Evolutionary conservation across 92 coral and sea anemone species (phyloP).

Genomic region (Paramuricea clavata): DNA sequence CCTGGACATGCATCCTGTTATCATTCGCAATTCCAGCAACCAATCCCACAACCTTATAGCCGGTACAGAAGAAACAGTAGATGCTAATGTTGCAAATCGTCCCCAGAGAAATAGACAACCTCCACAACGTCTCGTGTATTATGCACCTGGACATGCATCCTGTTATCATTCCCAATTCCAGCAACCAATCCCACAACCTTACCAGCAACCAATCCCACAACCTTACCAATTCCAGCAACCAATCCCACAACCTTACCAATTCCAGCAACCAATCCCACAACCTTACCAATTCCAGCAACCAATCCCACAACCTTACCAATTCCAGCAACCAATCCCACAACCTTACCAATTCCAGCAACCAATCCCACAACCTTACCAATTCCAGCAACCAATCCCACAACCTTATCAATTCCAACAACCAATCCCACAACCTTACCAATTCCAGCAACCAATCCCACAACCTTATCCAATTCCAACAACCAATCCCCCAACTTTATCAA

Average conservation of each 20-base stretch:
- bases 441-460: not conserved
- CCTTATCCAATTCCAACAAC: not conserved
- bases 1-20: slow-evolving; percentile 39
- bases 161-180: not conserved
- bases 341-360: slow-evolving; percentile 5
- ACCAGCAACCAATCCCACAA: not conserved
- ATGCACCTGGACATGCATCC: slow-evolving; percentile 51
- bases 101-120: slow-evolving; percentile 42
- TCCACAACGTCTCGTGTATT: slow-evolving; percentile 42
- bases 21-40: not conserved
- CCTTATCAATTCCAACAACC: not conserved
- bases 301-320: not conserved
- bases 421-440: not conserved
- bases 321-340: not conserved
- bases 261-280: not conserved
- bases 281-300: not conserved
- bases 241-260: too few relatives aligned
- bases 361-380: not conserved
- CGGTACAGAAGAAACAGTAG: not conserved
- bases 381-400: too few relatives aligned
- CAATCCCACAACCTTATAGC: not conserved
- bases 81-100: not conserved
- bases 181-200: not conserved
- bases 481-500: slow-evolving; percentile 7
- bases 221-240: not conserved